Conservation (phyloP, 2,797 vertebrate species). For the Sternarchorhynchus goeldii region DNA sequence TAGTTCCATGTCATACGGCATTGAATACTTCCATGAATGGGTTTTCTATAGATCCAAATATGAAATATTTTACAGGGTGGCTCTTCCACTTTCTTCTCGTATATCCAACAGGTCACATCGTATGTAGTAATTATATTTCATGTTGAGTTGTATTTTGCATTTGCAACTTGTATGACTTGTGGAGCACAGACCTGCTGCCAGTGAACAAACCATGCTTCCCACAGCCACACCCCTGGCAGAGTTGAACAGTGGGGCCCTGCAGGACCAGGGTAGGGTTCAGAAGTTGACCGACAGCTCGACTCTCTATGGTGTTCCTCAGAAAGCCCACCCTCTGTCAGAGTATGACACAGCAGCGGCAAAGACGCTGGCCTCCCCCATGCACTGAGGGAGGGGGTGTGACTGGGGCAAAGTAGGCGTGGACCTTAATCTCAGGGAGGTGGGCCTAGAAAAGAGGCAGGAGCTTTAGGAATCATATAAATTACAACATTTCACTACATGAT, state of each 20-base stretch:
- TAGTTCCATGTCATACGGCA: constrained; percentile 46
- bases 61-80: constrained; percentile 56
- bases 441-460: constrained; percentile 79
- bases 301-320: constrained; percentile 34
- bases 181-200: constrained; percentile 45
- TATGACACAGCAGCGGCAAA: constrained; percentile 98
- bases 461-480: background rate
- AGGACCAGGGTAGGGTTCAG: constrained; percentile 43
- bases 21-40: constrained; percentile 38
- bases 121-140: constrained; percentile 49
- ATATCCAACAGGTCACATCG: constrained; percentile 40
- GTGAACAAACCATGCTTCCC: constrained; percentile 38
- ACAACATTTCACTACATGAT: background rate
- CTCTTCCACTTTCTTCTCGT: constrained; percentile 42
- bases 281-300: constrained; percentile 56
- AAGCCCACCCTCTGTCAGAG: constrained; percentile 80
- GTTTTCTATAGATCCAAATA: constrained; percentile 49
- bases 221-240: constrained; percentile 35
- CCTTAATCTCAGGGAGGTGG: constrained; percentile 97
- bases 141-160: constrained; percentile 40
- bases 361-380: constrained; percentile 93
- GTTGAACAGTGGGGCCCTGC: constrained; percentile 41
- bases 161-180: constrained; percentile 32
- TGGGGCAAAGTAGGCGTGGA: constrained; percentile 97
- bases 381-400: constrained; percentile 97